Base-by-base conservation (phyloP, 1,140 invertebrate species). In the Aphelinus certus region DNA sequence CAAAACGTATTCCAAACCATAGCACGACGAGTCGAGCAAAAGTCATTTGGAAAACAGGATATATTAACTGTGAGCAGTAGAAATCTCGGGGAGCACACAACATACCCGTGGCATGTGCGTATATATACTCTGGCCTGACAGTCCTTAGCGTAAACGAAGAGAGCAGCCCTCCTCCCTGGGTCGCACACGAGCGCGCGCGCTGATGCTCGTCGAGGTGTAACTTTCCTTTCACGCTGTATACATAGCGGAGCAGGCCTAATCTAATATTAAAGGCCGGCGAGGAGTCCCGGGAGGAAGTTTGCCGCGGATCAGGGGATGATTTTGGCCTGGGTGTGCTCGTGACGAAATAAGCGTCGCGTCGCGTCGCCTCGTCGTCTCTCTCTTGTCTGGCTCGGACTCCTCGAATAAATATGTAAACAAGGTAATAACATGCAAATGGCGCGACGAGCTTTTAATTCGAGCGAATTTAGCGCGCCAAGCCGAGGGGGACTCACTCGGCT, bases 371-470 rank as follows among this genome's bases (percentile, higher is more conserved):
- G 42, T 10, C 43, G 9, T 42, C 71, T 76, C 72, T 51, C 66
- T 55, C 67, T 63, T 53, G 4, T 9, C 9, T 53, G 4, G 51
- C 51, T 53, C 51, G 51, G 64, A 76, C 77, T 82, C 80, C 66
- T 84, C 80, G 83, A 83, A 84, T 85, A 86, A 85, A 85, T 85
- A 86, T 86, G 84, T 85, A 86, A 86, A 85, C 85, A 84, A 86
- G 85, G 83, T 83, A 86, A 86, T 86, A 86, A 85, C 81, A 86
- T 86, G 85, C 82, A 85, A 86, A 86, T 86, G 79, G 77, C 79
- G 70, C 76, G 65, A 71, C 78, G 75, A 78, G 78, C 65, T 79
- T 79, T 78, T 75, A 76, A 76, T 77, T 79, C 67, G 67, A 9
- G 26, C 26, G 26, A 26, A 26, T 26, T 26, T 26, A 26, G 26